Evolutionary conservation across 2,797 vertebrate species (phyloP).

Genomic region (Acridotheres tristis): DNA sequence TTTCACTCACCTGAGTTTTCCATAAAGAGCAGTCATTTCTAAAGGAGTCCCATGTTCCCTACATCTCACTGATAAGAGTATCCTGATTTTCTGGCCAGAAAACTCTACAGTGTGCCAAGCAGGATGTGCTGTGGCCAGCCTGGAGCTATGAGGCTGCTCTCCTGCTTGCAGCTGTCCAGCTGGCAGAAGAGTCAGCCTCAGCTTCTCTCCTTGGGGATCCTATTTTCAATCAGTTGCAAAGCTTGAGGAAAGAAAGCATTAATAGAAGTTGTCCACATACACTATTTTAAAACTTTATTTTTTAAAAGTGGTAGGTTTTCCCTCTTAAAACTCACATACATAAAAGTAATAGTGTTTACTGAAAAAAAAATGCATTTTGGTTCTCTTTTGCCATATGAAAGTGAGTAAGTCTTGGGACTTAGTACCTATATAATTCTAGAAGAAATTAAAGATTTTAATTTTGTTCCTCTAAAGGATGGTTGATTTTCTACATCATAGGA

Average conservation of each 20-base stretch:
- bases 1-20: neutral
- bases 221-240: neutral
- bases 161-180: neutral
- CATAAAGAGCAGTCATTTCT: neutral
- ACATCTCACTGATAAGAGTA: neutral
- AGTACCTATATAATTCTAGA: neutral
- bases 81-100: neutral
- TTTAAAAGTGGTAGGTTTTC: neutral
- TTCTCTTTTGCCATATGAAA: neutral
- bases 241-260: neutral
- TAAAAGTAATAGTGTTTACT: neutral
- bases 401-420: neutral
- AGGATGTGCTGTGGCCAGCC: neutral
- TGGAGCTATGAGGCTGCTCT: neutral
- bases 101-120: too few relatives aligned
- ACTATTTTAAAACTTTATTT: neutral
- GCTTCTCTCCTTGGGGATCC: neutral
- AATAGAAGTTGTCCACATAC: neutral
- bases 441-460: neutral
- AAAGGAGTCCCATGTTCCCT: neutral
- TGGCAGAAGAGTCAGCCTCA: neutral
- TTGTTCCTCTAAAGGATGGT: neutral
- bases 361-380: neutral
- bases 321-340: neutral
- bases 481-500: neutral